Conservation (phyloP, 2,888 invertebrate genomes). For the Drosophila flavopinicola region DNA sequence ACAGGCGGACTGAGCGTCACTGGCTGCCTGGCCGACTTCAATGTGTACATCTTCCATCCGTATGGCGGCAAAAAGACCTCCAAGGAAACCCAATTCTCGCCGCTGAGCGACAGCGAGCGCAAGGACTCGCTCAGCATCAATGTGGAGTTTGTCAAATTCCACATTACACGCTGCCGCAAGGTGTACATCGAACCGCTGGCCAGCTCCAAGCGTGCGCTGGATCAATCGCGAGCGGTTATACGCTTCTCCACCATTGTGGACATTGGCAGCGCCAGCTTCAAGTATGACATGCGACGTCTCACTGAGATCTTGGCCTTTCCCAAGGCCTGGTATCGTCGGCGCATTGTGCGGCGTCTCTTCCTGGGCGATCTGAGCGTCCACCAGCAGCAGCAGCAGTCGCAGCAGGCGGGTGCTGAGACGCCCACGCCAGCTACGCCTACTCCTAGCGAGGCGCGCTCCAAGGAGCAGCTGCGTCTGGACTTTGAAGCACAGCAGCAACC, state of each 20-base stretch:
- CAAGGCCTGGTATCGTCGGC: constrained; percentile 98
- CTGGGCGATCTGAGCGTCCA: constrained; percentile 94
- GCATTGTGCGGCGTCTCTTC: constrained; percentile 95
- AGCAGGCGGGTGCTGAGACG: constrained; percentile 66
- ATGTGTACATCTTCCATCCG: constrained; percentile 98
- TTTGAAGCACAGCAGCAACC: constrained; percentile 83
- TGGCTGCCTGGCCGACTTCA: constrained; percentile 98
- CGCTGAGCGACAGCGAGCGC: constrained; percentile 93
- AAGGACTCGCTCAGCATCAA: constrained; percentile 98
- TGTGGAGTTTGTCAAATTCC: constrained; percentile 98
- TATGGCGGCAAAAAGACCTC: constrained; percentile 95
- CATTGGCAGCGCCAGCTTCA: constrained; percentile 97
- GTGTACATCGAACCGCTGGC: constrained; percentile 88
- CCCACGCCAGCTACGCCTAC: constrained; percentile 76
- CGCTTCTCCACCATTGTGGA: constrained; percentile 97
- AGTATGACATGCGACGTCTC: constrained; percentile 98
- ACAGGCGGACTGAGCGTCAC: constrained; percentile 89
- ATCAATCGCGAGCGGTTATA: constrained; percentile 93
- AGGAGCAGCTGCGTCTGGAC: constrained; percentile 86
- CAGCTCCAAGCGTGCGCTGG: constrained; percentile 84
- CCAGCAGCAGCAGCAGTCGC: constrained; percentile 69
- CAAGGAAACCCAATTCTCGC: constrained; percentile 94
- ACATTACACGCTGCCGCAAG: constrained; percentile 95
- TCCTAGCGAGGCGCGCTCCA: constrained; percentile 82
- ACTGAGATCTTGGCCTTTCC: constrained; percentile 99